phyloP scores from a whole-genome alignment of 2,888 invertebrate species.

The Rhodophaea formosa region DNA sequence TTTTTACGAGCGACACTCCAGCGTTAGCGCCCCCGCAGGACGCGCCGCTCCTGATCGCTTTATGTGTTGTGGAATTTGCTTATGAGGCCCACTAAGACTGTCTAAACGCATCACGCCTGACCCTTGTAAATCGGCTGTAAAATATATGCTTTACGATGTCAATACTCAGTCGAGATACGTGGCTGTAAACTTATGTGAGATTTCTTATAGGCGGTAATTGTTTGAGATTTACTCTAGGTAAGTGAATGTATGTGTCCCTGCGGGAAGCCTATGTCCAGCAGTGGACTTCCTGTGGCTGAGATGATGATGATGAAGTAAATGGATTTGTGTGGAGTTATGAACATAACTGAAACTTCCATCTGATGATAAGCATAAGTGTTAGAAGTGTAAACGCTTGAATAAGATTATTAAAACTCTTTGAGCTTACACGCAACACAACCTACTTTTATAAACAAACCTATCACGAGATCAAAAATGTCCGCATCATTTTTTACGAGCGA shows the following conservation, averaged over 20 bases:
- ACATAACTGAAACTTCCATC: too few relatives aligned
- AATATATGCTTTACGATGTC: constrained; percentile 20
- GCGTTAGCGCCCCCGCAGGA: constrained; percentile 5
- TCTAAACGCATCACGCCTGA: constrained; percentile 31
- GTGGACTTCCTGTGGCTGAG: too few relatives aligned
- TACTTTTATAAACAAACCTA: not conserved
- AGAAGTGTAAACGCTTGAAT: too few relatives aligned
- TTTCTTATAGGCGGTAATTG: not conserved
- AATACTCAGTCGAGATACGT: not conserved
- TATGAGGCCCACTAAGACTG: constrained; percentile 39
- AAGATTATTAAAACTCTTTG: too few relatives aligned
- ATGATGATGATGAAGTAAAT: too few relatives aligned
- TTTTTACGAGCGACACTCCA: not conserved
- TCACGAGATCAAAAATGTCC: not conserved
- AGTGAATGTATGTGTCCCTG: too few relatives aligned
- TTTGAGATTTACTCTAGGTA: not conserved
- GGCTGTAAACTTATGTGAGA: not conserved
- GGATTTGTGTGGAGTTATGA: too few relatives aligned
- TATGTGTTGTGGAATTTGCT: constrained; percentile 47
- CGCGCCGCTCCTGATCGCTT: constrained; percentile 33
- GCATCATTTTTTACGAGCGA: not conserved
- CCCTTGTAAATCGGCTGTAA: constrained; percentile 30
- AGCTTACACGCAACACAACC: too few relatives aligned
- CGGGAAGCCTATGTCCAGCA: too few relatives aligned
- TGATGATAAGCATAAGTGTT: too few relatives aligned